These are phyloP conservation scores for Rafetus swinhoei DNA, from an alignment of 2,113 vertebrate species.

Conservation along the genomic window DNA sequence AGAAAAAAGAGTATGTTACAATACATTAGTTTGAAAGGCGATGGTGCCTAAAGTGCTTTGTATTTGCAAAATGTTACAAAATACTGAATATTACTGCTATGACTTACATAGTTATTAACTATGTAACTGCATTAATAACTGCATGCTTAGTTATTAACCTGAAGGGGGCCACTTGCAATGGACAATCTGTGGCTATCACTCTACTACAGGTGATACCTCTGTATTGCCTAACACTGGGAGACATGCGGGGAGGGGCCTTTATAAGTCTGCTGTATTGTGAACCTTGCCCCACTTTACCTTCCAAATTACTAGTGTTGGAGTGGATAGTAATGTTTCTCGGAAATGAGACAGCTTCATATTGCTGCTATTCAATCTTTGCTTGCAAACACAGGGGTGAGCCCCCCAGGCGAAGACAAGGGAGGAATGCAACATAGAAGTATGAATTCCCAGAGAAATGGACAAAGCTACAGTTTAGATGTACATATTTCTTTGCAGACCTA, in stretches of 20 bases:
- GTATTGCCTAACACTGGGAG: not conserved
- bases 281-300: not conserved
- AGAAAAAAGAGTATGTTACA: not conserved
- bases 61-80: slow-evolving; percentile 4
- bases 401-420: fast-evolving
- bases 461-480: not conserved
- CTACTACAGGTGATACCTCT: not conserved
- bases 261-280: not conserved
- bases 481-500: not conserved
- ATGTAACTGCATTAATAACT: not conserved
- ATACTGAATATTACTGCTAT: not conserved
- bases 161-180: slow-evolving; percentile 3
- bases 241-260: not conserved
- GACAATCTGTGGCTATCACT: not conserved
- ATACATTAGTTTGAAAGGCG: not conserved
- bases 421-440: not conserved
- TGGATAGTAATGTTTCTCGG: fast-evolving
- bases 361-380: slow-evolving; percentile 7
- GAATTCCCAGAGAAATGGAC: not conserved
- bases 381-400: not conserved
- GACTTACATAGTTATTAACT: not conserved
- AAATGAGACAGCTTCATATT: not conserved
- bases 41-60: not conserved
- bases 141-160: not conserved
- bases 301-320: not conserved